These are phyloP conservation scores for Hipposideros armiger DNA, from an alignment of 2,113 vertebrate species.

Conservation along the genomic window DNA sequence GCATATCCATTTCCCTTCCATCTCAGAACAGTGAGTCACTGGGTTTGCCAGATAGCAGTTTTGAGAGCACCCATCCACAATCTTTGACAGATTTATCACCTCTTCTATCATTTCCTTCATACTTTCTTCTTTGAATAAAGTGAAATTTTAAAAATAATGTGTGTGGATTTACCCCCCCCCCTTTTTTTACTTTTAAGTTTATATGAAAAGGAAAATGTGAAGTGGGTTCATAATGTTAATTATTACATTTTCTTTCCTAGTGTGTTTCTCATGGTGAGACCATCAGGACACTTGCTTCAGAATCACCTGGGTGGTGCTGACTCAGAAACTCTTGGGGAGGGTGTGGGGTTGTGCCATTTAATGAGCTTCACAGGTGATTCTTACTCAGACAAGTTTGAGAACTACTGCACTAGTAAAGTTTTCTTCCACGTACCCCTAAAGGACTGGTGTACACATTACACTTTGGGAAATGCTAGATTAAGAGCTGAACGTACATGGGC, in stretches of 20 bases:
- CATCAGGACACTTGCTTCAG: background rate
- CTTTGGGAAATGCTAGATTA: background rate
- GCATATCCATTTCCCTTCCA: background rate
- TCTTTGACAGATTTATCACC: background rate
- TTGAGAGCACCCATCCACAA: background rate
- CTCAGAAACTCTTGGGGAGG: background rate
- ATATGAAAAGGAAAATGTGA: background rate
- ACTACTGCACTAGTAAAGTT: background rate
- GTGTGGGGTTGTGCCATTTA: background rate
- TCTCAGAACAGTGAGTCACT: background rate
- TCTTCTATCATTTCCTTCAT: background rate
- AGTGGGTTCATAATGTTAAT: background rate
- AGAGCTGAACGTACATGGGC: background rate
- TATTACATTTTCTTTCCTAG: background rate
- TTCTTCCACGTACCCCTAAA: background rate
- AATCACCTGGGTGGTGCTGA: background rate
- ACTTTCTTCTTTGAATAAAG: constrained; percentile 30
- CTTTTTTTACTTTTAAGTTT: background rate
- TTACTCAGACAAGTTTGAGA: background rate
- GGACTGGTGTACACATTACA: background rate
- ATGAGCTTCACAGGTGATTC: background rate
- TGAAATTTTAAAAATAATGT: background rate
- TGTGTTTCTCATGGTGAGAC: background rate
- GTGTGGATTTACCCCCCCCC: background rate
- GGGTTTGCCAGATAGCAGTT: no score